These are phyloP conservation scores for Nephrotoma guestfalica DNA, from an alignment of 2,888 invertebrate genomes.

Conservation along the genomic window DNA sequence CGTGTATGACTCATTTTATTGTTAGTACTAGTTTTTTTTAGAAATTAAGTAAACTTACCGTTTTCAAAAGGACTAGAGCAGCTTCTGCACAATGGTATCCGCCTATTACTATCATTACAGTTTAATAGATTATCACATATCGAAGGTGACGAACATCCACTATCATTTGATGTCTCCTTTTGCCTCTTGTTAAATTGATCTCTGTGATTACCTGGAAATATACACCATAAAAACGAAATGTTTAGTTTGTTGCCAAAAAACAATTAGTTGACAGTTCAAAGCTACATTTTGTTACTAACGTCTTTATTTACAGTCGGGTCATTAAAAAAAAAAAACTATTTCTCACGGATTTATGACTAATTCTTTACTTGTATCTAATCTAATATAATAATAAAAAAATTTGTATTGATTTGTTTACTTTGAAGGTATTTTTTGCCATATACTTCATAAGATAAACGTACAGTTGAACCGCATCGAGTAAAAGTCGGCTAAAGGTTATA, in stretches of 20 bases:
- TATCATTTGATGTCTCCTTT: constrained; percentile 37
- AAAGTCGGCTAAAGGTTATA: not conserved
- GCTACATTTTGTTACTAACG: constrained; percentile 8
- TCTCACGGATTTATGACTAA: not conserved
- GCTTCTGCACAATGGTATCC: constrained; percentile 33
- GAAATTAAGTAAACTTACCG: constrained; percentile 20
- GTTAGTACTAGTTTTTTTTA: not conserved
- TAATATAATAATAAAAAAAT: not conserved
- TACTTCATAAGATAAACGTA: not conserved
- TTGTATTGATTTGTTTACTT: not conserved
- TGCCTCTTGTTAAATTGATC: constrained; percentile 51
- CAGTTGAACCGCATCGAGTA: not conserved
- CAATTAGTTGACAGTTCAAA: constrained; percentile 5
- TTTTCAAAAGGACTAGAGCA: constrained; percentile 38
- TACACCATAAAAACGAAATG: constrained; percentile 9
- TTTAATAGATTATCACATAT: constrained; percentile 4
- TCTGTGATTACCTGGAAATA: constrained; percentile 48
- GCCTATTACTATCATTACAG: constrained; percentile 11
- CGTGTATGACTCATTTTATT: not conserved
- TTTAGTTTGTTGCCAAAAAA: constrained; percentile 2
- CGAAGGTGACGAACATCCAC: not conserved
- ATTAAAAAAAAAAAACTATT: not conserved
- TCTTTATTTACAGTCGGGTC: not conserved
- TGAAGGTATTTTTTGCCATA: not conserved
- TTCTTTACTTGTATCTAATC: not conserved